Evolutionary conservation across 2,113 vertebrate genomes (phyloP), one percentile per base, ranked within the genome.

Genomic region (Penelope pileata): DNA sequence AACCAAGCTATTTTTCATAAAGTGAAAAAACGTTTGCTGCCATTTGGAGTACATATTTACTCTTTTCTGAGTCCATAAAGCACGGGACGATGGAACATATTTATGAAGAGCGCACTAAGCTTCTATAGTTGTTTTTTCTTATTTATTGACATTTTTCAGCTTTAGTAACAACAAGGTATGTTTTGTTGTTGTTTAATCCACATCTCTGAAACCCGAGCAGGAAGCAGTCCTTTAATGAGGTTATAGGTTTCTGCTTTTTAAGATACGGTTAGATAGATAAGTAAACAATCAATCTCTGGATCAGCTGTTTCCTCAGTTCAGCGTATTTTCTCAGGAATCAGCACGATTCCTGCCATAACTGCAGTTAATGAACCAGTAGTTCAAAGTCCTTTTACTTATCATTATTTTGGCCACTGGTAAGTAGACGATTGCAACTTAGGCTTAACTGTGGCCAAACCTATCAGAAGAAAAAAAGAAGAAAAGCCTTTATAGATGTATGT

Each of bases 371-470:
- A 94, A 78, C 24, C 10, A 62, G 3, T 77, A 32, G n/a, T 86
- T 86, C 50, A 81, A 36, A 91, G 27, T 50, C 10, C 29, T 78
- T 83, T 16, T 68, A 27, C 82, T 78, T 91, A 19, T 80, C 91
- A n/a, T 56, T 94, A 40, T 74, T 94, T 92, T 93, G 73, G 50
- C 68, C 47, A 70, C 60, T 80, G 83, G 4, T 73, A 81, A 80
- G 60, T 73, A 88, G 42, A 36, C 73, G 19, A 3, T 66, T 77
- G 54, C 50, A 78, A 27, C 59, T 81, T 74, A 62, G 51, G 21
- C 43, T 90, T 83, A 81, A 45, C 72, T 66, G 32, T 74, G 18
- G 21, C 21, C 56, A 93, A 74, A 77, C 77, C 21, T 88, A 42
- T 88, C 50, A 88, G 32, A 80, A 40, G 10, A 17, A 72, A 90